Evolutionary conservation across 2,113 vertebrate genomes (phyloP).

Genomic region (Ceyx margarethae): DNA sequence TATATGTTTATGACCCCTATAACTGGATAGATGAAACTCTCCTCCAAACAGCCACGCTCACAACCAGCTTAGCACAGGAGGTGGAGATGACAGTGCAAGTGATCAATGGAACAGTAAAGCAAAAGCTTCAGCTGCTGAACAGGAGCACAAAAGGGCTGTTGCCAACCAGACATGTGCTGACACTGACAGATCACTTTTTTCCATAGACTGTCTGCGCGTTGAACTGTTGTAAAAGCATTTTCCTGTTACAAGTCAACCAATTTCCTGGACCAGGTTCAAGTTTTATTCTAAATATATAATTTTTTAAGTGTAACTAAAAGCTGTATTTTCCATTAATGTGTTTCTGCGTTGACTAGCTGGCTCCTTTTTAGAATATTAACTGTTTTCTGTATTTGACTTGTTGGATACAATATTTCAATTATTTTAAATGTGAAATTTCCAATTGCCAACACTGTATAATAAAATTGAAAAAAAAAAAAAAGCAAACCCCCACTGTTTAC

Average conservation of each 20-base stretch:
- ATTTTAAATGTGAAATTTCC: conserved; percentile 72
- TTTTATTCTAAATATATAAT: conserved; percentile 78
- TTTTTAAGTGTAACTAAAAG: conserved; percentile 84
- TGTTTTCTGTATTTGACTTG: conserved; percentile 83
- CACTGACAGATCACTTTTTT: conserved; percentile 81
- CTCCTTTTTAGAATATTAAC: conserved; percentile 79
- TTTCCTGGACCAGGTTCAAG: conserved; percentile 67
- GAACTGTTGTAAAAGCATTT: conserved; percentile 78
- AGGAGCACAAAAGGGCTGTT: background rate
- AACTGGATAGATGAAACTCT: background rate
- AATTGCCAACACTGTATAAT: conserved; percentile 71
- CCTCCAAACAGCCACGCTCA: background rate
- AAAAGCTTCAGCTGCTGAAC: background rate
- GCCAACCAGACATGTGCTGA: conserved; percentile 48
- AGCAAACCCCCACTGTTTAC: background rate
- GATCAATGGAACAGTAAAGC: background rate
- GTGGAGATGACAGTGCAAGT: background rate
- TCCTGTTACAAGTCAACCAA: conserved; percentile 65
- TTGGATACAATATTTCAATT: conserved; percentile 83
- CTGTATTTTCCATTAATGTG: conserved; percentile 81
- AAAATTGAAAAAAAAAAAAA: conserved; percentile 16
- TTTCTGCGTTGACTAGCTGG: conserved; percentile 78
- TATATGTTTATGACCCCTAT: background rate
- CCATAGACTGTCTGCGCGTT: conserved; percentile 73
- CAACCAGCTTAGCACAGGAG: background rate